Percentiles rank a stretch among this genome's conserved stretches.
phyloP scores from a whole-genome alignment of 2,797 vertebrate genomes.

The Pelodytes ibericus region DNA sequence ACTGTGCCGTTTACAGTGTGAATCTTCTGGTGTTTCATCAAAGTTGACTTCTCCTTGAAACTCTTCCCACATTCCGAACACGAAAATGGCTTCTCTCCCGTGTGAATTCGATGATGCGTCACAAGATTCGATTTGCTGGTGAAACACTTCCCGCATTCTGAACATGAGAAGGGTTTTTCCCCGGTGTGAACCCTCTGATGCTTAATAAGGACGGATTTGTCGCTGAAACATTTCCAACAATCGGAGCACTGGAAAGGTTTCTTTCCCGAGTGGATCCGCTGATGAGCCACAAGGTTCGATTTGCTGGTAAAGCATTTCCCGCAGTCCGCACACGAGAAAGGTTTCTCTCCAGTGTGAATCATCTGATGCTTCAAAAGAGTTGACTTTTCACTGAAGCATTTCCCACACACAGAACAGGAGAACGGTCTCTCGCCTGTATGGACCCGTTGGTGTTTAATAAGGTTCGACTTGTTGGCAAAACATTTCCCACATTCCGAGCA shows the following conservation, averaged over 20 bases:
- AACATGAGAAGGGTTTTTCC: no score
- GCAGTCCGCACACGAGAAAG: conserved; percentile 15
- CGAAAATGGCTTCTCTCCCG: no score
- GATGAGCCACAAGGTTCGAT: conserved; percentile 3
- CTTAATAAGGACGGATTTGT: conserved; percentile 12
- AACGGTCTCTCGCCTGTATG: conserved; percentile 52
- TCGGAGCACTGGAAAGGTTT: conserved; percentile 9
- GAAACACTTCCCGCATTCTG: no score
- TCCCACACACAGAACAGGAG: conserved; percentile 21
- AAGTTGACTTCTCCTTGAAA: no score
- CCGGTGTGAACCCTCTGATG: conserved; percentile 1
- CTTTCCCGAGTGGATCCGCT: background rate
- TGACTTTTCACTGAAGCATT: conserved; percentile 63
- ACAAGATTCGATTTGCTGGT: no score
- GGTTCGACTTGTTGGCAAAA: background rate
- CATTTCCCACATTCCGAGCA: conserved; percentile 38
- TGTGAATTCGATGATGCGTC: no score
- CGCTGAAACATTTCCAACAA: conserved; percentile 8
- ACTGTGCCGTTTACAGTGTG: no score
- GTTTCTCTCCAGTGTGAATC: conserved; percentile 56
- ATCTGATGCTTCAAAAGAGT: conserved; percentile 63
- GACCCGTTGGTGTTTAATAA: conserved; percentile 53
- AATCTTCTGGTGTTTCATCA: no score
- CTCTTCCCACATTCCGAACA: no score
- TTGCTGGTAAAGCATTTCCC: conserved; percentile 19